These are phyloP conservation scores for Leptosomus discolor DNA, from an alignment of 2,113 vertebrate genomes.

Conservation along the genomic window DNA sequence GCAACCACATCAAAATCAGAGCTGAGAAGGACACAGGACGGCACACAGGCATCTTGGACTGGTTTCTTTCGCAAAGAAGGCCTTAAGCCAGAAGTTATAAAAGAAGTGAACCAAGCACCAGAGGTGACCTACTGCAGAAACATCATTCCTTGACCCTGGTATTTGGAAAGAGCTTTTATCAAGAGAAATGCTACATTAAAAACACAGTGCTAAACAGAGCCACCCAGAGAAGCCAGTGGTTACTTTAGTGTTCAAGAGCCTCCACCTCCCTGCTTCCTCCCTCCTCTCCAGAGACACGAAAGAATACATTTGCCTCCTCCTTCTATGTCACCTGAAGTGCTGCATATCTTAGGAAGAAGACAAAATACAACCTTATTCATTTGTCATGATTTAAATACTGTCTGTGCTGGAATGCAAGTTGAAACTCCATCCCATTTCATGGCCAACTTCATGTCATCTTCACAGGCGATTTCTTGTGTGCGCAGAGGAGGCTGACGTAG, in stretches of 20 bases:
- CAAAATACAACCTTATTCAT: background rate
- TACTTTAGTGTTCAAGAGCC: background rate
- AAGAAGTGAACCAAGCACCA: background rate
- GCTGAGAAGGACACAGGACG: background rate
- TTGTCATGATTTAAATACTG: background rate
- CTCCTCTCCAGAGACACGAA: background rate
- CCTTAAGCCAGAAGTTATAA: background rate
- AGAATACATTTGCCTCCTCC: background rate
- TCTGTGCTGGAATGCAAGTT: background rate
- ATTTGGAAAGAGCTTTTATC: background rate
- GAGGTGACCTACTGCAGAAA: background rate
- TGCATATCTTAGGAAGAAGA: background rate
- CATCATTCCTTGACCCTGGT: background rate
- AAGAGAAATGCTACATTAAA: background rate
- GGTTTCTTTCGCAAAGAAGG: background rate
- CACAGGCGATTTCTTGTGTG: slow-evolving; percentile 84
- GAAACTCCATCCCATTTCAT: background rate
- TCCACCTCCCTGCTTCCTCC: background rate
- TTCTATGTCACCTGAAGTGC: background rate
- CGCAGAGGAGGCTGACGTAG: slow-evolving; percentile 90
- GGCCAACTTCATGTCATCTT: slow-evolving; percentile 86
- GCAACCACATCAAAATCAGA: background rate
- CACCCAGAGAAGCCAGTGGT: background rate
- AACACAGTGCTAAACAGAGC: background rate
- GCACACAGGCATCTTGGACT: background rate